Evolutionary conservation across 1,140 invertebrate genomes (phyloP).

Genomic region (Popillia japonica): DNA sequence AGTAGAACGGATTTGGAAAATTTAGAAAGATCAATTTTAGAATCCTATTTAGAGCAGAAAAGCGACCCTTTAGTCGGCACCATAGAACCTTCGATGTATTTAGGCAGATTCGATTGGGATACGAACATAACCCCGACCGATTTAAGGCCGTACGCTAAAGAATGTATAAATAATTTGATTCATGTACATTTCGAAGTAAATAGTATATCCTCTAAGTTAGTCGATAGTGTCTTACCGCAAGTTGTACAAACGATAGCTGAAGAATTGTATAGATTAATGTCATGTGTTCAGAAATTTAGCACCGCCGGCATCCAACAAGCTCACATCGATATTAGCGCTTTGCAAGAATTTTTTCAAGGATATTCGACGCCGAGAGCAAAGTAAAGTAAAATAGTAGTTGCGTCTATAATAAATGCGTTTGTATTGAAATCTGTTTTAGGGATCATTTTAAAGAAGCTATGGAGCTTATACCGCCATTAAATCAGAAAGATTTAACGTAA

Average conservation of each 20-base stretch:
- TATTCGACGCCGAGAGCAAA: slow-evolving; percentile 67
- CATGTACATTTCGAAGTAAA: slow-evolving; percentile 92
- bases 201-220: slow-evolving; percentile 79
- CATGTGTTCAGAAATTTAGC: slow-evolving; percentile 78
- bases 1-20: slow-evolving; percentile 68
- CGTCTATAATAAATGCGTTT: not conserved
- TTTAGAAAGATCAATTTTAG: slow-evolving; percentile 75
- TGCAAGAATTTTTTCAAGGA: slow-evolving; percentile 64
- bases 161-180: slow-evolving; percentile 90
- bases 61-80: slow-evolving; percentile 91
- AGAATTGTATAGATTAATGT: slow-evolving; percentile 86
- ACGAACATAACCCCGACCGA: slow-evolving; percentile 77
- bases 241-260: slow-evolving; percentile 91
- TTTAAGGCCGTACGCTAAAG: slow-evolving; percentile 89
- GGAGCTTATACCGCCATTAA: slow-evolving; percentile 66
- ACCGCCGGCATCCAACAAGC: slow-evolving; percentile 74
- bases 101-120: slow-evolving; percentile 87
- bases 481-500: slow-evolving; percentile 61
- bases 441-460: slow-evolving; percentile 70
- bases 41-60: slow-evolving; percentile 90
- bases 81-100: slow-evolving; percentile 95
- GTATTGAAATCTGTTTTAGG: slow-evolving; percentile 55
- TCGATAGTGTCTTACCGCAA: slow-evolving; percentile 79
- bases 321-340: slow-evolving; percentile 67
- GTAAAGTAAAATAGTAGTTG: slow-evolving; percentile 56